Evolutionary conservation across 2,113 vertebrate genomes (phyloP), one percentile per base, ranked within the genome.

Genomic region (Anoura caudifer): DNA sequence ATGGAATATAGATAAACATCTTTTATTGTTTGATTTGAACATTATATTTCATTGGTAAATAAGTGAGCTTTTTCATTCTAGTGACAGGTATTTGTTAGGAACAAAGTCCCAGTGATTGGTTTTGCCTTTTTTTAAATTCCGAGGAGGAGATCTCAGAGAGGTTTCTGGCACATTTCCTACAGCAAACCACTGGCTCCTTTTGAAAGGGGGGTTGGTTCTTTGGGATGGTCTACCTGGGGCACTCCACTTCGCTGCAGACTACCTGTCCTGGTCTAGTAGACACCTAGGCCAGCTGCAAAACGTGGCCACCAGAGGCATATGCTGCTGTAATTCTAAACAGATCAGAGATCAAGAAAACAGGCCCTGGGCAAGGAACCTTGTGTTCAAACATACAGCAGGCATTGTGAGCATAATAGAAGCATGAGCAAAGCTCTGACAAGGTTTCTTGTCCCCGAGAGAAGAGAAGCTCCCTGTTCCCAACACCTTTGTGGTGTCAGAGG

Each of bases 21-120:
- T 65, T 94, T 72, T 70, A 87, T 59, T 89, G 19, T 92, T 96
- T 94, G 45, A 77, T 54, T 81, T 83, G 17, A 89, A 88, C 52
- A 87, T 87, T 67, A 61, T 20, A 67, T 96, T 93, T 95, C 8
- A 61, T 43, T 47, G 31, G 79, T 87, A 90, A 96, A 72, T 70
- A 72, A 47, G 28, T 87, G 75, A 77, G 6, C 41, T 90, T 41
- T 95, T 50, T 84, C 79, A 87, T 84, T 69, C 28, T 31, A 24
- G 80, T 73, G 59, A 61, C 8, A 38, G 56, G 36, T 26, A 4
- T 87, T 54, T 86, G 11, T 72, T 86, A 82, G 16, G 47, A 73
- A 90, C 81, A 82, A 86, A 87, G 20, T 59, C 56, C 59, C 22
- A 91, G n/a, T 69, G 56, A 82, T 22, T 75, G 17, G 2, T 75